A percentile compares a stretch with the other conserved stretches of the same genome.
These are phyloP conservation scores for Tenthredo livida DNA, from an alignment of 2,888 invertebrate genomes.

Conservation along the genomic window DNA sequence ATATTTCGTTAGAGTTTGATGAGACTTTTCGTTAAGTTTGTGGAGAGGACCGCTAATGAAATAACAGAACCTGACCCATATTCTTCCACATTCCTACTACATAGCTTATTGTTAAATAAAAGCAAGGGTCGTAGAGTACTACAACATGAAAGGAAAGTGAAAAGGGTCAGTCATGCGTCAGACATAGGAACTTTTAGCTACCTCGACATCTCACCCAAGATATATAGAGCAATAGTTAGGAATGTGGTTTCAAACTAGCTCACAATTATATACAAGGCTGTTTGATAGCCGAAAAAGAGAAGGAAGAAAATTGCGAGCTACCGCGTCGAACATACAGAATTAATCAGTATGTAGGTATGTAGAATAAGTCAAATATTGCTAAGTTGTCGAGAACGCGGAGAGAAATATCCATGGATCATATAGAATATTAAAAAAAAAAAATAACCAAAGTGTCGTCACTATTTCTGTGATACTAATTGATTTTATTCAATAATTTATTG, in stretches of 20 bases:
- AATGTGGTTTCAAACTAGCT: neutral
- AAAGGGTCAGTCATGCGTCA: conserved; percentile 24
- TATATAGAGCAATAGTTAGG: neutral
- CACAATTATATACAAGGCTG: neutral
- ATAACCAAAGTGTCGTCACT: neutral
- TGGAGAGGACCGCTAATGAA: neutral
- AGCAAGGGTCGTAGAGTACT: neutral
- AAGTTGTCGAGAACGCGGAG: neutral
- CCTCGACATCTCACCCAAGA: neutral
- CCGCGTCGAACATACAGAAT: neutral
- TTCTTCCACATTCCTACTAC: neutral
- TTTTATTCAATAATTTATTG: neutral
- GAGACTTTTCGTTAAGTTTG: neutral
- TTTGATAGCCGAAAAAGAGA: too few relatives aligned
- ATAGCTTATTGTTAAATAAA: neutral
- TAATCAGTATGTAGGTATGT: neutral
- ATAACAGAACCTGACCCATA: neutral
- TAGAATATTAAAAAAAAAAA: neutral
- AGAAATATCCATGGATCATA: neutral
- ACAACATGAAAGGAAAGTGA: neutral
- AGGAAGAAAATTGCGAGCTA: neutral
- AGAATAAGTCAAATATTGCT: neutral
- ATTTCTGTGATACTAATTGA: neutral
- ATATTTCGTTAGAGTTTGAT: neutral
- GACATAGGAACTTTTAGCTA: conserved; percentile 10